Evolutionary conservation across 2,797 vertebrate genomes (phyloP), one percentile per base, ranked within the genome.

Genomic region (Syngnathus rostellatus): DNA sequence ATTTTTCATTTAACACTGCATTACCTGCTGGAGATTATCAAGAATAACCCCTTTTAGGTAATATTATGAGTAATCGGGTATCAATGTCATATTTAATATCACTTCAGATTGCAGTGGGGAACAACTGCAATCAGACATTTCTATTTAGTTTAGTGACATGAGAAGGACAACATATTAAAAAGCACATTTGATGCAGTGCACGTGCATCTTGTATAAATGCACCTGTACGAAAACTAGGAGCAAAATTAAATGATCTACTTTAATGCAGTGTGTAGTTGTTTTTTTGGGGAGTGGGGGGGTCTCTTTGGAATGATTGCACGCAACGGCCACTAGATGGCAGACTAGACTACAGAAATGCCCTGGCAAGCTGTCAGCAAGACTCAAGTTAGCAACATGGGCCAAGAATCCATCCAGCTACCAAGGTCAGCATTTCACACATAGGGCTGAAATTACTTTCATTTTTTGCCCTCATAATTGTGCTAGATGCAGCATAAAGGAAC

Each of bases 271-370:
- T 23, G n/a, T 31, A 62, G 23, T 63, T 25, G 10, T 62, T 16
- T 25, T 46, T 46, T 9, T 4, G 31, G 31, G 31, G 31, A 31
- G 31, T 2, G 31, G 31, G 31, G 25, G 23, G 5, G 23, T 23
- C 45, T 11, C 14, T 31, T 63, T 64, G 51, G 21, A 37, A 64
- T 51, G 8, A 51, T n/a, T 50, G 31, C 48, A 12, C 9, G 37
- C 1, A 19, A 53, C 0, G 48, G 48, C 87, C 91, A 90, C 89
- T 86, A 92, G 91, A 89, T 91, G 90, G 88, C 90, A 89, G 81
- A 77, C 81, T 91, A 91, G 89, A 77, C 83, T 85, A 73, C 85
- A 43, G 69, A 87, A 83, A 41, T 48, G 45, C 48, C 25, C 70
- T 66, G 64, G 41, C 40, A 8, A 45, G 21, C 3, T 45, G 21